Conservation (phyloP, 2,888 invertebrate genomes). For the Corythucha ciliata region DNA sequence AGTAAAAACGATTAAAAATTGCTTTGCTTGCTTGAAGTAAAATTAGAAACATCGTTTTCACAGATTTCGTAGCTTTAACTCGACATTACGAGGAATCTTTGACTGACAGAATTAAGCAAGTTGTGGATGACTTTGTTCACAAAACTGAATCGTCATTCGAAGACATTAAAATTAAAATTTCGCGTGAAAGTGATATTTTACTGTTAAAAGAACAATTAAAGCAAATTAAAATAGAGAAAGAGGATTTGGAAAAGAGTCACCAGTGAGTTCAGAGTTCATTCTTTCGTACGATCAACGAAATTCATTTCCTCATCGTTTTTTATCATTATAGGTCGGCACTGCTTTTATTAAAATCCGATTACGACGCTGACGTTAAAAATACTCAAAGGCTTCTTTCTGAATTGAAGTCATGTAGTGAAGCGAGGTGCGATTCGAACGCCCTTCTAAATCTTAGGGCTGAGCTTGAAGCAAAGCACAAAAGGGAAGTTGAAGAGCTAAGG, state of each 20-base stretch:
- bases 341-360: conserved; percentile 47
- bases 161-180: conserved; percentile 13
- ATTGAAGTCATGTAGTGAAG: conserved; percentile 41
- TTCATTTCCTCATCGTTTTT: neutral
- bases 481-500: conserved; percentile 68
- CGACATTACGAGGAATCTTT: conserved; percentile 9
- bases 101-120: neutral
- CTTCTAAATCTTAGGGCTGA: conserved; percentile 41
- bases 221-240: conserved; percentile 36
- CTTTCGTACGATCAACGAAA: neutral
- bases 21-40: too few species aligned
- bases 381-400: conserved; percentile 38
- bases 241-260: conserved; percentile 34
- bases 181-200: conserved; percentile 8
- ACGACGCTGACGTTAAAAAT: conserved; percentile 46
- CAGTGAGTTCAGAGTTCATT: conserved; percentile 28
- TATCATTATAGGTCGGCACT: conserved; percentile 23
- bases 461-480: conserved; percentile 55
- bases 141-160: conserved; percentile 14
- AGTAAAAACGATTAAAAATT: too few species aligned
- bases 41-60: too few species aligned
- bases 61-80: conserved; percentile 10
- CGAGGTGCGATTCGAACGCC: conserved; percentile 25
- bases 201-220: conserved; percentile 33
- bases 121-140: conserved; percentile 5